Conservation (phyloP, 2,888 invertebrate species). For the Drosophila differens region DNA sequence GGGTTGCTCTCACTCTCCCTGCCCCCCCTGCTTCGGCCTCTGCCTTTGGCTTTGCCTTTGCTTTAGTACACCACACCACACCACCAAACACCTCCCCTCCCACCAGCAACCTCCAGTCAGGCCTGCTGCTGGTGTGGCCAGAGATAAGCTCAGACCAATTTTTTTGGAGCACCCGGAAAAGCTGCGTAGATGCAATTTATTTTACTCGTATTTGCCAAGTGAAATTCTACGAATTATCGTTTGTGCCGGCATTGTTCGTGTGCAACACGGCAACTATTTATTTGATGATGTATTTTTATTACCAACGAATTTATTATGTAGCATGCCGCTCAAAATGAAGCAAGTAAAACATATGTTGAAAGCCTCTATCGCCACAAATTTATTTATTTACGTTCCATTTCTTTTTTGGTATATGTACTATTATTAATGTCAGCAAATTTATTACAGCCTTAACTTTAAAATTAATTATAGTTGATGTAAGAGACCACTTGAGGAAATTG, state of each 20-base stretch:
- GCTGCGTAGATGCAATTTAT: constrained; percentile 71
- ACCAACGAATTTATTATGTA: constrained; percentile 69
- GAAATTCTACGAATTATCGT: constrained; percentile 41
- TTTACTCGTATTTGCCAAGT: constrained; percentile 68
- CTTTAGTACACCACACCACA: background rate
- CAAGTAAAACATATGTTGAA: constrained; percentile 44
- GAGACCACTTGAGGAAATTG: background rate
- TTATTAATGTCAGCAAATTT: constrained; percentile 17
- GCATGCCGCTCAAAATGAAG: constrained; percentile 53
- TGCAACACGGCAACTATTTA: constrained; percentile 77
- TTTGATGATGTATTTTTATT: constrained; percentile 79
- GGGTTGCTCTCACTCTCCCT: constrained; percentile 60
- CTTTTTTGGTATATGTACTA: constrained; percentile 13
- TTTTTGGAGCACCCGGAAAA: constrained; percentile 48
- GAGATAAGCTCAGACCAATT: constrained; percentile 61
- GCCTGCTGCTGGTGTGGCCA: constrained; percentile 59
- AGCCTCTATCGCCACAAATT: constrained; percentile 31
- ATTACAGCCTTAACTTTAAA: background rate
- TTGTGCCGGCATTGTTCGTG: constrained; percentile 44
- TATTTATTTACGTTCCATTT: constrained; percentile 45
- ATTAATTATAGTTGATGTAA: background rate
- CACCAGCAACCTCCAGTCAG: constrained; percentile 1
- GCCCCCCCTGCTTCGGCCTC: background rate
- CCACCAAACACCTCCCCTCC: background rate
- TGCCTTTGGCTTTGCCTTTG: background rate